These are phyloP conservation scores for Chloropsis hardwickii DNA, from an alignment of 2,113 vertebrate species.

Conservation along the genomic window DNA sequence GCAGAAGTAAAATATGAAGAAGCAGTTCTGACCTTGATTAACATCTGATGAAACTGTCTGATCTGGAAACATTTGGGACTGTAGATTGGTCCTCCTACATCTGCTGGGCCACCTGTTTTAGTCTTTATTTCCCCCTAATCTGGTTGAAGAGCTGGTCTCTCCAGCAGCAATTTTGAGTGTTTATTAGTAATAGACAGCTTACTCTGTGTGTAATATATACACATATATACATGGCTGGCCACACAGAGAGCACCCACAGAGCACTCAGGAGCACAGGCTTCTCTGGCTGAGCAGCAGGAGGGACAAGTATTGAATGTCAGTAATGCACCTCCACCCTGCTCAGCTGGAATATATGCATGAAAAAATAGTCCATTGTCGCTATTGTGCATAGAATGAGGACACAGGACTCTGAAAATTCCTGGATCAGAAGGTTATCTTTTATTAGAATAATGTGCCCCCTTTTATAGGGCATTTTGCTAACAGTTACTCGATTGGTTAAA, in stretches of 20 bases:
- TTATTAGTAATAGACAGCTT: not conserved
- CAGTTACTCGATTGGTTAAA: too few relatives aligned
- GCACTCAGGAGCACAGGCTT: not conserved
- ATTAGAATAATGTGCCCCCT: too few relatives aligned
- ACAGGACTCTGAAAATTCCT: too few relatives aligned
- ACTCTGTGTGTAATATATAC: not conserved
- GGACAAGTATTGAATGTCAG: not conserved
- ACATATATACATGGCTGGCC: not conserved
- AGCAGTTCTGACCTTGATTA: not conserved
- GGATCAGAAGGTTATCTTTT: too few relatives aligned
- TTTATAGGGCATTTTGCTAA: too few relatives aligned
- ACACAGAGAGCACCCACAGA: not conserved
- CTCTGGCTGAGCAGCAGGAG: not conserved
- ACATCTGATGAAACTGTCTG: not conserved
- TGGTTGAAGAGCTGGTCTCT: not conserved
- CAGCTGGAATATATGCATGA: not conserved
- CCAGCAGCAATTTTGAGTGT: accelerated
- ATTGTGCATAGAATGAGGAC: too few relatives aligned
- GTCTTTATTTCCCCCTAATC: not conserved
- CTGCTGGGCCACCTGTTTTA: not conserved
- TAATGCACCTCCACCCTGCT: not conserved
- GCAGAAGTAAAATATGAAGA: not conserved
- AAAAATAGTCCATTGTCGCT: not conserved
- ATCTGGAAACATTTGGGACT: not conserved
- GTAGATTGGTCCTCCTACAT: not conserved